Base-by-base conservation (phyloP, 2,113 vertebrate species). In the Melospiza georgiana region DNA sequence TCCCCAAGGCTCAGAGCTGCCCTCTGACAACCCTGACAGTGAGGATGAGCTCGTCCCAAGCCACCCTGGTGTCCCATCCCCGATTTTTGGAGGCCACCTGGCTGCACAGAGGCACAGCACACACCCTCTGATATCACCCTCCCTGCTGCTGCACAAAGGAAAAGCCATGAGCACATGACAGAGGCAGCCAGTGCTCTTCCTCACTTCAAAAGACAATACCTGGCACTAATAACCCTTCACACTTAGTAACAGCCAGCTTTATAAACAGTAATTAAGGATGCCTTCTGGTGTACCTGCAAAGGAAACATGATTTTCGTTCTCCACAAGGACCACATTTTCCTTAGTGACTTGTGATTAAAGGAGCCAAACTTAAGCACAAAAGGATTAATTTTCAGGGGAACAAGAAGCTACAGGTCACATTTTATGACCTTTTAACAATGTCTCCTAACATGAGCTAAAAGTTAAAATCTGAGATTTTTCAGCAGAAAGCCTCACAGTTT, bases 191-290 rank as follows among this genome's bases (percentile, higher is more conserved):
- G 85, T 87, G 43, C 3, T 95, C 91, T 52, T 89, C 94, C 82
- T 86, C 28, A 83, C 89, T 87, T 96, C 93, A 94, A 90, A 95
- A 75, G 83, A 82, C 71, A 90, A 23, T 6, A 10, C 28, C 46
- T 39, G 74, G 51, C 58, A 52, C 72, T 89, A 87, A 87, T 73
- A 66, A 90, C 43, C 59, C 74, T 75, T 89, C 91, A 80, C 74
- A 51, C 72, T 79, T 19, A 68, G 74, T 31, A 83, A 54, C 66
- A 93, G 67, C 21, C 91, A 65, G 55, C 44, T 93, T 83, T 73
- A 87, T 76, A 95, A 93, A 92, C 65, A 83, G 66, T 89, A 94
- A 95, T 96, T 95, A 95, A 71, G 73, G 71, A 20, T 80, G 68
- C 75, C 93, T 92, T 49, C 89, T 92, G 77, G 55, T 82, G 43